Percentiles rank a stretch among this genome's conserved stretches.
Conservation (phyloP, 2,888 invertebrate species). For the Drosophila merina region DNA sequence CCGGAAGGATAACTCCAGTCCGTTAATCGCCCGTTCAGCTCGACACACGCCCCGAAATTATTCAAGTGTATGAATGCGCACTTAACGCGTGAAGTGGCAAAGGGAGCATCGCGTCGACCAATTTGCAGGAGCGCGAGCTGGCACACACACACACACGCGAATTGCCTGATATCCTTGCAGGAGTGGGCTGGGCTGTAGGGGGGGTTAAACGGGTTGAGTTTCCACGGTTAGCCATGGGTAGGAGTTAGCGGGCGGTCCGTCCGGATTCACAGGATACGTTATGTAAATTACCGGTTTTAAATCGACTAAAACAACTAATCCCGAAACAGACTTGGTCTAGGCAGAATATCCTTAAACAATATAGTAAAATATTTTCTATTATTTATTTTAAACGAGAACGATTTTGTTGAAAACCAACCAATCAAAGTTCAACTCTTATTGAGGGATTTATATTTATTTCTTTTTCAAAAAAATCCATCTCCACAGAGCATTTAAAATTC, state of each 20-base stretch:
- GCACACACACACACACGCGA: conserved; percentile 5
- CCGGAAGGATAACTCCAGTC: conserved; percentile 28
- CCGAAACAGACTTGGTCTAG: not conserved
- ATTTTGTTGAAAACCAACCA: too few species aligned
- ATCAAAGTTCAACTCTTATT: too few species aligned
- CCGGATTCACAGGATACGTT: not conserved
- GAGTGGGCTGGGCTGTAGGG: not conserved
- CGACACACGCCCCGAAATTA: conserved; percentile 45
- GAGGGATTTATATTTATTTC: too few species aligned
- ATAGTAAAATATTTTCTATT: not conserved
- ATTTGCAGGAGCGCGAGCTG: not conserved
- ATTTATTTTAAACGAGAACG: not conserved
- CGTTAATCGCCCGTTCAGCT: conserved; percentile 14
- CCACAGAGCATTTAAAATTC: not conserved
- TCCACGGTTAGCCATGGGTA: not conserved
- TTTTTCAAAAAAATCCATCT: not conserved
- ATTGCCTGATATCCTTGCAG: not conserved
- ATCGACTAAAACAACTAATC: conserved; percentile 2
- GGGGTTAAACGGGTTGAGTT: not conserved
- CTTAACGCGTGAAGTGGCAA: conserved; percentile 69
- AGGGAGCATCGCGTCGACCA: conserved; percentile 25
- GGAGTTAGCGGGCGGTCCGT: too few species aligned
- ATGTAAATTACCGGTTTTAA: conserved; percentile 5
- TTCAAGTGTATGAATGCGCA: conserved; percentile 70
- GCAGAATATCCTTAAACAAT: not conserved